Conservation (phyloP, 2,797 vertebrate species). For the Aldrovandia affinis region DNA sequence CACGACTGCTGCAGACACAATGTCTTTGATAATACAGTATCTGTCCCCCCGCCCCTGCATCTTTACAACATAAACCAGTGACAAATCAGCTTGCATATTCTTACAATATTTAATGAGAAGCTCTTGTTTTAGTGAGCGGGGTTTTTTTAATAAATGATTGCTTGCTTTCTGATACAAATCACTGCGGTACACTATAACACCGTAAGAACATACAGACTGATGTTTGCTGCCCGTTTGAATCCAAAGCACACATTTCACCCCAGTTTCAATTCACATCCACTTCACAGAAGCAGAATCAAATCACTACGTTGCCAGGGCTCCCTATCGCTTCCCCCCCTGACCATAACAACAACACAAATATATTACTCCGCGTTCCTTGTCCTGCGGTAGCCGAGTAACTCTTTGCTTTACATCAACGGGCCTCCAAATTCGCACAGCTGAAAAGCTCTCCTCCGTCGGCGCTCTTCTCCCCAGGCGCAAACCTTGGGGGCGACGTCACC, state of each 20-base stretch:
- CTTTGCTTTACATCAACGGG: not conserved
- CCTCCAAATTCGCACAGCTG: slow-evolving; percentile 10
- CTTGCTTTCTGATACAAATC: not conserved
- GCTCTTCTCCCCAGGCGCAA: slow-evolving; percentile 53
- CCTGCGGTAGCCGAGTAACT: not conserved
- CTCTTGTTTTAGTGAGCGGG: slow-evolving; percentile 3
- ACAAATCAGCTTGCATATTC: not conserved
- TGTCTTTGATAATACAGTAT: no score
- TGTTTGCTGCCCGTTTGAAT: not conserved
- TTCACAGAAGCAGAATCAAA: slow-evolving; percentile 64
- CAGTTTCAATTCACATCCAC: slow-evolving; percentile 64
- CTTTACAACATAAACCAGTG: not conserved
- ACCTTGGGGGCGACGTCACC: slow-evolving; percentile 1
- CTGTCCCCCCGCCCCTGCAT: no score
- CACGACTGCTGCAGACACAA: no score
- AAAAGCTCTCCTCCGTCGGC: slow-evolving; percentile 1
- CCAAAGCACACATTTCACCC: slow-evolving; percentile 66
- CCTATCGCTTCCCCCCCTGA: not conserved
- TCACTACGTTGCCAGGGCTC: slow-evolving; percentile 45
- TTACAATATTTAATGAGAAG: not conserved
- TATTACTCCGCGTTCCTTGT: not conserved
- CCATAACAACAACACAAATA: not conserved
- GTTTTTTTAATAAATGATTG: not conserved
- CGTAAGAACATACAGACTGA: not conserved
- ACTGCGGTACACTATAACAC: not conserved